Evolutionary conservation across 2,797 vertebrate genomes (phyloP).

Genomic region (Zenarchopterus dispar): DNA sequence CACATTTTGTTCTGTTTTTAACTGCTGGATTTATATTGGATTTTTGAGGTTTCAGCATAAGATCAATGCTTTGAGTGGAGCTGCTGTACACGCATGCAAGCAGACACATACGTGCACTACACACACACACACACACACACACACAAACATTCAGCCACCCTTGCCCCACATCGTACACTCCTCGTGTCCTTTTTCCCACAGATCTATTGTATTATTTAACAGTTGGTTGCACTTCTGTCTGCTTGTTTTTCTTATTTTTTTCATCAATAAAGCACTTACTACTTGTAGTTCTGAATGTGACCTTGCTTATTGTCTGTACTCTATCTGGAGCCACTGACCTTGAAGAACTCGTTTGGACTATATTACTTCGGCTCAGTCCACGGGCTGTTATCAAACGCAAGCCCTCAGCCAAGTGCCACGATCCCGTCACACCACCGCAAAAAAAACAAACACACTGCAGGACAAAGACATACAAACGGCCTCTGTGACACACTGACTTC

Average conservation of each 20-base stretch:
- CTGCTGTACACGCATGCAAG: slow-evolving; percentile 33
- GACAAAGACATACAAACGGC: slow-evolving; percentile 56
- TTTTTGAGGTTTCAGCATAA: slow-evolving; percentile 61
- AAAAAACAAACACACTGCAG: slow-evolving; percentile 68
- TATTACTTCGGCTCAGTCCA: slow-evolving; percentile 67
- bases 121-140: slow-evolving; percentile 23
- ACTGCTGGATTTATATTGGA: slow-evolving; percentile 39
- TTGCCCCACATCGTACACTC: slow-evolving; percentile 13
- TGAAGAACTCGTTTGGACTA: slow-evolving; percentile 84
- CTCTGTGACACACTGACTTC: slow-evolving; percentile 34
- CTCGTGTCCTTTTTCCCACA: slow-evolving; percentile 57
- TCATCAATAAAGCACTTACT: slow-evolving; percentile 95
- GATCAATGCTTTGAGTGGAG: slow-evolving; percentile 69
- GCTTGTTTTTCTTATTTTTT: slow-evolving; percentile 71
- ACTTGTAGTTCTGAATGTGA: slow-evolving; percentile 90
- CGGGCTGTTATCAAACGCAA: slow-evolving; percentile 69
- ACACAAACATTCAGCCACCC: slow-evolving; percentile 30
- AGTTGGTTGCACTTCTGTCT: slow-evolving; percentile 80
- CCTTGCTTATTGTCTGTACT: slow-evolving; percentile 84
- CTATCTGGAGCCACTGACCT: slow-evolving; percentile 83
- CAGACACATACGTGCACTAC: slow-evolving; percentile 22
- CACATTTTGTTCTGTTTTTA: slow-evolving; percentile 73
- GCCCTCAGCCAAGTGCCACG: slow-evolving; percentile 77
- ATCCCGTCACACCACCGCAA: slow-evolving; percentile 62
- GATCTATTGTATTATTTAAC: slow-evolving; percentile 85